Evolutionary conservation across 1,140 invertebrate genomes (phyloP), one percentile per base, ranked within the genome.

Genomic region (Aphidius ervi): DNA sequence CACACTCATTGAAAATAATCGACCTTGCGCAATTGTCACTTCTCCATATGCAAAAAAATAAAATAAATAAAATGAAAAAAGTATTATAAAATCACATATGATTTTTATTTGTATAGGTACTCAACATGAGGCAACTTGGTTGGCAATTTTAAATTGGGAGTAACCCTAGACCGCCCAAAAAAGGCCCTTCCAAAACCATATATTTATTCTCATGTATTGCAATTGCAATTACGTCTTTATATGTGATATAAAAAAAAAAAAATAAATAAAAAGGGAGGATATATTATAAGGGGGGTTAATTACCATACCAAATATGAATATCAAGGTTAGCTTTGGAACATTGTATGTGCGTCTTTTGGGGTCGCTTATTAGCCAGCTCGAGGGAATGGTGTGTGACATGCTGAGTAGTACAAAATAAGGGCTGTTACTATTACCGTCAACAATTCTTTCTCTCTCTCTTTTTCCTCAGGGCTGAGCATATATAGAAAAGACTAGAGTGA

Each of bases 271-370:
- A 31, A 31, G 23, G 23, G 23, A 31, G 23, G 23, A 31, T 31
- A 31, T 72, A 69, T 69, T 67, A 65, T 62, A 54, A 54, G 6
- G 10, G 60, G 50, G 61, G 65, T 68, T 74, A 77, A 77, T 77
- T 75, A 77, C 73, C 72, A 76, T 76, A 67, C 68, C 67, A 73
- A 72, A 74, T 73, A 76, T 71, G 68, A 75, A 75, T 74, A 71
- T 67, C 71, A 73, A 72, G 48, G 58, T 56, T 61, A 50, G 59
- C 53, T 16, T 52, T 39, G 62, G 63, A 59, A 53, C 48, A 54
- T 52, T 9, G 49, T 42, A 48, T 61, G 61, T 65, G 58, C 65
- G 61, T 41, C 70, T 68, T 73, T 74, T 69, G 62, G 72, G 71
- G 70, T 70, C 65, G 67, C 72, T 74, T 40, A 41, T 75, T 75